phyloP scores from a whole-genome alignment of 2,797 vertebrate species.

The Enteromius trimaculatus region DNA sequence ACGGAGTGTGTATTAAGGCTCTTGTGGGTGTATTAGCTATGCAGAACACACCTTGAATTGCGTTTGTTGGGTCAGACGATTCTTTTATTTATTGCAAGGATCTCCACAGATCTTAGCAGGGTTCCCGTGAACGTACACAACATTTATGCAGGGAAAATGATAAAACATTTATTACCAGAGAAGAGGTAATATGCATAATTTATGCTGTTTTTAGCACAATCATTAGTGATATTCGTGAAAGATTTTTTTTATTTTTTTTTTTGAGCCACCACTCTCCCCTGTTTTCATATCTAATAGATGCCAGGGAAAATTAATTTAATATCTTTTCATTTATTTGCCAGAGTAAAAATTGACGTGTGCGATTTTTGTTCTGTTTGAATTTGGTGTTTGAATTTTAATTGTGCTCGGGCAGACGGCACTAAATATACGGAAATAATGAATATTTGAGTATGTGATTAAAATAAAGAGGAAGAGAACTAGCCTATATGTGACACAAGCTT shows the following conservation, averaged over 20 bases:
- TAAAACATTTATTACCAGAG: slow-evolving; percentile 99
- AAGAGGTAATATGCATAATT: slow-evolving; percentile 99
- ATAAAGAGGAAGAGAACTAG: slow-evolving; percentile 71
- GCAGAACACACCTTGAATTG: slow-evolving; percentile 77
- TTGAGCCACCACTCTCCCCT: slow-evolving; percentile 40
- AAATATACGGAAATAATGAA: slow-evolving; percentile 91
- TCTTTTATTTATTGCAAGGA: slow-evolving; percentile 88
- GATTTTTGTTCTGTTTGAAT: slow-evolving; percentile 81
- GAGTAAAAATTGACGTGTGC: slow-evolving; percentile 90
- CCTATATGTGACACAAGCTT: slow-evolving; percentile 86
- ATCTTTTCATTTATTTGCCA: slow-evolving; percentile 91
- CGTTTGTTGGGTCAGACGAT: slow-evolving; percentile 78
- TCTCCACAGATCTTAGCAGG: slow-evolving; percentile 90
- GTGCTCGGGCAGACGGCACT: slow-evolving; percentile 84
- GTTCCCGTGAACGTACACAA: slow-evolving; percentile 90
- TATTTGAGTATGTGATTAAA: slow-evolving; percentile 90
- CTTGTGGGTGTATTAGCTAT: slow-evolving; percentile 67
- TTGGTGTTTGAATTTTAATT: slow-evolving; percentile 86
- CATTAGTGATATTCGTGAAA: slow-evolving; percentile 99
- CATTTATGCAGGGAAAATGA: slow-evolving; percentile 98
- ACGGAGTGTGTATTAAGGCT: slow-evolving; percentile 58
- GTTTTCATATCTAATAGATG: slow-evolving; percentile 91
- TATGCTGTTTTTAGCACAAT: slow-evolving; percentile 99
- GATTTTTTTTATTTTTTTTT: slow-evolving; percentile 82
- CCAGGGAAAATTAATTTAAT: slow-evolving; percentile 89